These are phyloP conservation scores for Ectemnius continuus DNA, from an alignment of 2,888 invertebrate genomes.

Conservation along the genomic window DNA sequence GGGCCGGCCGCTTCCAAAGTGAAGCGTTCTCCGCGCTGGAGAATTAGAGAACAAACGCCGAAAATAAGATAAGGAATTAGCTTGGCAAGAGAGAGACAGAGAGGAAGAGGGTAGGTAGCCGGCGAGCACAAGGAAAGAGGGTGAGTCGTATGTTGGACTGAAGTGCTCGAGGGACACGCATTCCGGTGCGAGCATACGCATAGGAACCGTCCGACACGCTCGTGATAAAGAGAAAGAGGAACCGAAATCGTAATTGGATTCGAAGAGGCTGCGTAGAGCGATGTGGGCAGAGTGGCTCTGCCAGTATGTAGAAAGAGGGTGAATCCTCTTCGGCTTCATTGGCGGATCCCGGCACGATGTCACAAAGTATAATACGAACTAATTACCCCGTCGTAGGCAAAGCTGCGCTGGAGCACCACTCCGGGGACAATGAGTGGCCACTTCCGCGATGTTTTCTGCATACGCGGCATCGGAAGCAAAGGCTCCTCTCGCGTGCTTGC, in stretches of 20 bases:
- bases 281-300: slow-evolving; percentile 8
- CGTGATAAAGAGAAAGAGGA: slow-evolving; percentile 12
- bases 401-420: slow-evolving; percentile 71
- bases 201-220: slow-evolving; percentile 45
- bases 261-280: slow-evolving; percentile 36
- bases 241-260: slow-evolving; percentile 66
- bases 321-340: slow-evolving; percentile 50
- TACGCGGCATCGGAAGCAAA: slow-evolving; percentile 67
- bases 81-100: slow-evolving; percentile 25
- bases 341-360: slow-evolving; percentile 63
- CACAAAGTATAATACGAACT: slow-evolving; percentile 75
- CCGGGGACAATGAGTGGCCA: slow-evolving; percentile 69
- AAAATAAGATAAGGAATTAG: background rate
- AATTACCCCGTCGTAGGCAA: slow-evolving; percentile 75
- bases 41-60: slow-evolving; percentile 11
- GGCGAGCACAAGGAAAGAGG: slow-evolving; percentile 3
- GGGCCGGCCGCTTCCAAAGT: background rate
- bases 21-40: too few relatives aligned
- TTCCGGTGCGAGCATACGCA: slow-evolving; percentile 28
- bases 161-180: slow-evolving; percentile 19
- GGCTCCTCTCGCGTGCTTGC: slow-evolving; percentile 24
- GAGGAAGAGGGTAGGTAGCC: background rate
- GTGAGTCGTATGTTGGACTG: background rate
- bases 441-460: slow-evolving; percentile 71
- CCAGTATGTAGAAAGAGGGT: slow-evolving; percentile 12